Evolutionary conservation across 2,113 vertebrate species (phyloP).

Genomic region (Orthonyx spaldingii): DNA sequence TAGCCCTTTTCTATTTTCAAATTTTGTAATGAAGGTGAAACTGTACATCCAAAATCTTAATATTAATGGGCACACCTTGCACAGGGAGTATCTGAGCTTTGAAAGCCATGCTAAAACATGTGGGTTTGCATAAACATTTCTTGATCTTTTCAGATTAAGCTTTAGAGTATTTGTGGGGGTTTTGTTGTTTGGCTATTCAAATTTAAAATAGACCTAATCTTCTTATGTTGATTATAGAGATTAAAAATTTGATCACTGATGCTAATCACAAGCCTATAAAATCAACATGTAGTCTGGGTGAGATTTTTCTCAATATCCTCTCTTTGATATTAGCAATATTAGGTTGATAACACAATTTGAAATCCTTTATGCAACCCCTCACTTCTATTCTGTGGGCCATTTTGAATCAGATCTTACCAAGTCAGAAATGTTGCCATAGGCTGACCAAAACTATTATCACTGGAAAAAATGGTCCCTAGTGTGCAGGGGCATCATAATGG

Average conservation of each 20-base stretch:
- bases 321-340: not conserved
- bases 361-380: not conserved
- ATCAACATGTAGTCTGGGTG: not conserved
- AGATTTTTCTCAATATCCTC: not conserved
- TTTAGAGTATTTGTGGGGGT: not conserved
- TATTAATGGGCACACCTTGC: not conserved
- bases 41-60: not conserved
- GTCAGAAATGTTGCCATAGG: not conserved
- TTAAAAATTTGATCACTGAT: not conserved
- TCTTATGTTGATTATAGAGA: not conserved
- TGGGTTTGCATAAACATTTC: not conserved
- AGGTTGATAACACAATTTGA: not conserved
- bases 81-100: not conserved
- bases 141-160: not conserved
- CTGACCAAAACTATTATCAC: not conserved
- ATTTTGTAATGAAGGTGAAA: not conserved
- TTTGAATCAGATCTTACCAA: not conserved
- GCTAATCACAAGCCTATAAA: not conserved
- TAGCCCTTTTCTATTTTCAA: not conserved
- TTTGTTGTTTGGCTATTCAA: not conserved
- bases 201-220: not conserved
- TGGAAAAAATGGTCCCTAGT: not conserved
- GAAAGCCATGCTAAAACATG: not conserved
- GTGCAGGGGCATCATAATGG: not conserved
- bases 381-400: not conserved